Evolutionary conservation across 2,888 invertebrate species (phyloP).

Genomic region (Tribolium freemani): DNA sequence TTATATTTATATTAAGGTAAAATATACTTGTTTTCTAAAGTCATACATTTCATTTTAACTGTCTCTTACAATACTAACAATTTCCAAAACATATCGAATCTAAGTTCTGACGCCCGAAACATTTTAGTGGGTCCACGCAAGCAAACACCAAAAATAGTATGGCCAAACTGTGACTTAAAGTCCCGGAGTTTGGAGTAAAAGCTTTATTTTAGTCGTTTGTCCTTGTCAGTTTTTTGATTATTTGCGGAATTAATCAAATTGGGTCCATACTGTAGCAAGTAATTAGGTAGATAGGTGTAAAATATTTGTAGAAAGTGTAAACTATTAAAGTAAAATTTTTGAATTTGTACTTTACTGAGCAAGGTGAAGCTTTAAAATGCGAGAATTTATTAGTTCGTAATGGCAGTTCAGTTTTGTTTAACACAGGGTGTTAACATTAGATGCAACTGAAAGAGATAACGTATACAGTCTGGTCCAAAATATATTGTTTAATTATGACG

Average conservation of each 20-base stretch:
- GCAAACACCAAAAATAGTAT: constrained; percentile 43
- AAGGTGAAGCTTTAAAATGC: constrained; percentile 57
- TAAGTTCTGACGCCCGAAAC: constrained; percentile 10
- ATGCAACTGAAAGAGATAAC: background rate
- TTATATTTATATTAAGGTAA: constrained; percentile 12
- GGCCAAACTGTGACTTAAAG: constrained; percentile 17
- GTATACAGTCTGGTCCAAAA: constrained; percentile 25
- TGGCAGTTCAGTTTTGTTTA: constrained; percentile 2
- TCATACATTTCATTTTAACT: constrained; percentile 42
- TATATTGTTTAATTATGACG: background rate
- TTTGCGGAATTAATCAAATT: constrained; percentile 49
- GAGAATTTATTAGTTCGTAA: constrained; percentile 15
- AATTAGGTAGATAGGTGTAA: constrained; percentile 43
- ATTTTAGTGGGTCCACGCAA: constrained; percentile 51
- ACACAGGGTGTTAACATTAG: constrained; percentile 28
- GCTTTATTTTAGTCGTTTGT: constrained; percentile 15
- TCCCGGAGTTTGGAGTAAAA: constrained; percentile 7
- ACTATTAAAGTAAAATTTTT: constrained; percentile 32
- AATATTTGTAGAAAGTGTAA: constrained; percentile 42
- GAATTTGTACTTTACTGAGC: constrained; percentile 45
- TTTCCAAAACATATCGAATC: constrained; percentile 21
- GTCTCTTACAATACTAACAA: constrained; percentile 29
- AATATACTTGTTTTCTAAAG: constrained; percentile 40
- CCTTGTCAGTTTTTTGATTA: constrained; percentile 1
- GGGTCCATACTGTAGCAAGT: constrained; percentile 51